Percentiles rank a stretch among this genome's conserved stretches.
Conservation (phyloP, 2,888 invertebrate species). For the Phaonia tiefii region DNA sequence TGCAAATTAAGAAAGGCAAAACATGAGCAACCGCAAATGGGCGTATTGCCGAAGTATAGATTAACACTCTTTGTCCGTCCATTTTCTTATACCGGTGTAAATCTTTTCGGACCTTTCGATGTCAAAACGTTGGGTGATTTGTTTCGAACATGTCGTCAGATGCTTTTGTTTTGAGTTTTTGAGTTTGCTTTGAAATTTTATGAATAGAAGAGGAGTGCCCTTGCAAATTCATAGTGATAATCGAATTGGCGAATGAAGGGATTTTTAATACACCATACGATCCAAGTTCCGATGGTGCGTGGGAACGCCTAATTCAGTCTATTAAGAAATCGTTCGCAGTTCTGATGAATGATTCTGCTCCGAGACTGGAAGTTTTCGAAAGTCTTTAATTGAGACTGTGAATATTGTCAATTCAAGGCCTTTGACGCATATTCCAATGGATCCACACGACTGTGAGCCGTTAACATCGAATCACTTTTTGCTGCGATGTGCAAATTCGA, state of each 20-base stretch:
- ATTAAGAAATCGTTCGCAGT: not conserved
- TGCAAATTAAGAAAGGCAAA: too few species aligned
- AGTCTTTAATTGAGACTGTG: slow-evolving; percentile 44
- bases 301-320: slow-evolving; percentile 9
- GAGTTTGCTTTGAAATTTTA: slow-evolving; percentile 60
- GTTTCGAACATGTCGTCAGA: slow-evolving; percentile 51
- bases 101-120: too few species aligned
- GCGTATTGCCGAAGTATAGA: too few species aligned
- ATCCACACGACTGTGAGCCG: slow-evolving; percentile 45
- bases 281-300: slow-evolving; percentile 24
- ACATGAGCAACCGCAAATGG: too few species aligned
- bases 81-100: too few species aligned
- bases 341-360: too few species aligned
- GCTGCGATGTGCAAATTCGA: slow-evolving; percentile 8
- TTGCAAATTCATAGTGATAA: slow-evolving; percentile 54
- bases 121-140: too few species aligned
- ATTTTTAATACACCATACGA: slow-evolving; percentile 30
- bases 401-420: slow-evolving; percentile 61
- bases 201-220: slow-evolving; percentile 57
- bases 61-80: too few species aligned
- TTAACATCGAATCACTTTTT: slow-evolving; percentile 49
- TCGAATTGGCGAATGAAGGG: slow-evolving; percentile 47
- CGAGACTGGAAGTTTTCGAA: too few species aligned
- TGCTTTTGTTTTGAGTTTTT: slow-evolving; percentile 55
- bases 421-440: slow-evolving; percentile 51